These are phyloP conservation scores for Pygocentrus nattereri DNA, from an alignment of 2,797 vertebrate genomes.

Conservation along the genomic window DNA sequence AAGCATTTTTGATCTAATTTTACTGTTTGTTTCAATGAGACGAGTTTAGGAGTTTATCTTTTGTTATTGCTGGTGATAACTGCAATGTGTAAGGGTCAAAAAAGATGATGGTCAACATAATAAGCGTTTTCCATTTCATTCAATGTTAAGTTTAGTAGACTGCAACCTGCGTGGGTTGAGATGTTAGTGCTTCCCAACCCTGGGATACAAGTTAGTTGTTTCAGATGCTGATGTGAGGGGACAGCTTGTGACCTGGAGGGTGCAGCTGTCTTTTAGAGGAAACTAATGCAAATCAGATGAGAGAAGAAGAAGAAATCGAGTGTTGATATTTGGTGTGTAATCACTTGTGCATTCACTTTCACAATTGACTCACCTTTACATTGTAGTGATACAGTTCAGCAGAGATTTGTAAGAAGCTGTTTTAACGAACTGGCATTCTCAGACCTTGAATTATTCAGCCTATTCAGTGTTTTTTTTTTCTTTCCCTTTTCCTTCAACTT, in stretches of 20 bases:
- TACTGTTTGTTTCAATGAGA: too few relatives aligned
- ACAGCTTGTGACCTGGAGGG: slow-evolving; percentile 43
- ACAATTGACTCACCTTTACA: not conserved
- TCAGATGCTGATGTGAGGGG: slow-evolving; percentile 42
- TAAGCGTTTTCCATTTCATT: slow-evolving; percentile 1
- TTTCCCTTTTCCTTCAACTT: not conserved
- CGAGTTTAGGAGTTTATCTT: not conserved
- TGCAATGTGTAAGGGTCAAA: not conserved
- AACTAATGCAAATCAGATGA: slow-evolving; percentile 33
- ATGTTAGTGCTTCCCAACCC: slow-evolving; percentile 1
- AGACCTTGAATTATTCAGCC: slow-evolving; percentile 14
- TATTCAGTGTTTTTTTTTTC: slow-evolving; percentile 6
- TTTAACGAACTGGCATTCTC: not conserved
- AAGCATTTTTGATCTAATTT: too few relatives aligned
- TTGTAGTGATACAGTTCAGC: not conserved
- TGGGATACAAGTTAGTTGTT: slow-evolving; percentile 18
- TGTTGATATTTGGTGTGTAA: slow-evolving; percentile 4
- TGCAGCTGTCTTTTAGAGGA: slow-evolving; percentile 43
- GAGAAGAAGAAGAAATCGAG: not conserved
- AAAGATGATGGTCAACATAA: not conserved
- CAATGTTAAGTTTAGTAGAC: not conserved
- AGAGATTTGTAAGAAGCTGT: slow-evolving; percentile 12
- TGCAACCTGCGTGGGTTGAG: not conserved
- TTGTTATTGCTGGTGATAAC: not conserved
- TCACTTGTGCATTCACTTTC: slow-evolving; percentile 12